phyloP scores from a whole-genome alignment of 2,797 vertebrate genomes.

The Xerus rutilus region DNA sequence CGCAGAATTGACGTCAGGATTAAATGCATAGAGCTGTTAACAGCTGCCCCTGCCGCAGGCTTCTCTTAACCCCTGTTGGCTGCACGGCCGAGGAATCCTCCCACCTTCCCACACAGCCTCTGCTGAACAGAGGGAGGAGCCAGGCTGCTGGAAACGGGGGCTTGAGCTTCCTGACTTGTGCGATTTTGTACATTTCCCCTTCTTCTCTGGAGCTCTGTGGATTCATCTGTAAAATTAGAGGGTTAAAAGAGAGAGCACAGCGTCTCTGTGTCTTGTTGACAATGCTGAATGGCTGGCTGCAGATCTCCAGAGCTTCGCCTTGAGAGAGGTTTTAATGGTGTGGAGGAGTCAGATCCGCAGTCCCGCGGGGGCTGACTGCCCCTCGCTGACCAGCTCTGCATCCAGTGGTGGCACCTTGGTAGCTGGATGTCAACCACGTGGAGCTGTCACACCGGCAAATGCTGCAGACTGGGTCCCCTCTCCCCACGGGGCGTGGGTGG shows the following conservation, averaged over 20 bases:
- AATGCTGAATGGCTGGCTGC: not conserved
- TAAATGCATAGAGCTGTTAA: not conserved
- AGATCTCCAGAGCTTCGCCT: not conserved
- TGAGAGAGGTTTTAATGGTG: not conserved
- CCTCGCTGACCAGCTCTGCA: not conserved
- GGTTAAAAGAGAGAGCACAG: not conserved
- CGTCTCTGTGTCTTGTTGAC: not conserved
- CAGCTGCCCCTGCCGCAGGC: not conserved
- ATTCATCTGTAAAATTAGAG: conserved; percentile 35
- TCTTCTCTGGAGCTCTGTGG: not conserved
- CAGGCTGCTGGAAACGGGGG: not conserved
- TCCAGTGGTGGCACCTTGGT: not conserved
- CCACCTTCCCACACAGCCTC: not conserved
- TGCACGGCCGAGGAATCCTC: not conserved
- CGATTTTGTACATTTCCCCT: not conserved
- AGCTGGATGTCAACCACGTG: not conserved
- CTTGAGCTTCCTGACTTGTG: not conserved
- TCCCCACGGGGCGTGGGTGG: no score
- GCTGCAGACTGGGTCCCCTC: not conserved
- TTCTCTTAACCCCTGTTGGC: not conserved
- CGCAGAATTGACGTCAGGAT: not conserved
- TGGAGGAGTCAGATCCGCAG: not conserved
- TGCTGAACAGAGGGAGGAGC: not conserved
- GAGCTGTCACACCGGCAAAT: not conserved
- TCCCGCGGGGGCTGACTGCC: not conserved